Evolutionary conservation across 2,888 invertebrate genomes (phyloP).

Genomic region (Parnassius orleans): DNA sequence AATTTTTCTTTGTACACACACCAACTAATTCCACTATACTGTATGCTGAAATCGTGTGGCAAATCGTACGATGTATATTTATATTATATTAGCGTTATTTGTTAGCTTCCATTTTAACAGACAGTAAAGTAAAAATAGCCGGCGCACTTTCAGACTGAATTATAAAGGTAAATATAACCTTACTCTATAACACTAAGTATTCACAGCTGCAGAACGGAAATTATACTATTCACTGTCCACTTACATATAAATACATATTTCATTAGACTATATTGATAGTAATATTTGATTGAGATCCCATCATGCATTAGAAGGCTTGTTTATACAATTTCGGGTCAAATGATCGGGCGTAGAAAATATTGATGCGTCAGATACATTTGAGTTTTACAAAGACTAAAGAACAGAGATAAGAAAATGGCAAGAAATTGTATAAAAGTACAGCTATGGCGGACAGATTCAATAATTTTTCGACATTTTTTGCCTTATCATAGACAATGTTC

Average conservation of each 20-base stretch:
- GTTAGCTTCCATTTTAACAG: not conserved
- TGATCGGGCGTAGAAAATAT: conserved; percentile 39
- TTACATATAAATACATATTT: conserved; percentile 51
- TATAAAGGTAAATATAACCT: conserved; percentile 34
- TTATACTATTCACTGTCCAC: conserved; percentile 54
- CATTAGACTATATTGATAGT: conserved; percentile 32
- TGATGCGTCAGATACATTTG: conserved; percentile 7
- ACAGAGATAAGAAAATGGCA: not conserved
- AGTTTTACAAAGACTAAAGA: not conserved
- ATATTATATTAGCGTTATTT: no score
- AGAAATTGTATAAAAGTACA: not conserved
- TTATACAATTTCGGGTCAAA: conserved; percentile 41
- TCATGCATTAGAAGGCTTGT: conserved; percentile 51
- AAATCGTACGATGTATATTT: not conserved
- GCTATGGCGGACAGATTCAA: conserved; percentile 7
- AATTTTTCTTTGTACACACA: conserved; percentile 32
- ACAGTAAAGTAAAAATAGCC: not conserved
- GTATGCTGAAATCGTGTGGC: not conserved
- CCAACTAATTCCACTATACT: conserved; percentile 17
- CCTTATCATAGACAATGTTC: conserved; percentile 22
- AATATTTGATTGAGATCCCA: conserved; percentile 64
- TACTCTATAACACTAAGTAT: conserved; percentile 60
- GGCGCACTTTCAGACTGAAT: conserved; percentile 25
- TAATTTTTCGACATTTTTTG: conserved; percentile 20
- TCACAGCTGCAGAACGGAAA: conserved; percentile 77